These are phyloP conservation scores for Podiceps cristatus DNA, from an alignment of 2,113 vertebrate species.

Conservation along the genomic window DNA sequence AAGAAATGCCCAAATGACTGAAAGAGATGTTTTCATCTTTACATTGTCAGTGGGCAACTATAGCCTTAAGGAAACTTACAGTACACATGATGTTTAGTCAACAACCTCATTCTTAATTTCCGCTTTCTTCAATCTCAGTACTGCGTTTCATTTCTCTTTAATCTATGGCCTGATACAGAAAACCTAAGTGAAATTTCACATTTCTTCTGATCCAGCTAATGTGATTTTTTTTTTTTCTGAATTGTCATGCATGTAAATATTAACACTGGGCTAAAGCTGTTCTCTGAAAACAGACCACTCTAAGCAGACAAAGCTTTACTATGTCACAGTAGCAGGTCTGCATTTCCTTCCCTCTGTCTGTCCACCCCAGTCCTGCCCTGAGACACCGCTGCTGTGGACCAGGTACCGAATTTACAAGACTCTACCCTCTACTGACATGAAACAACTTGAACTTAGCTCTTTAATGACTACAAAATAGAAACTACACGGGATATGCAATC, in stretches of 20 bases:
- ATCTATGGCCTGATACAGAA: neutral
- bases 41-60: neutral
- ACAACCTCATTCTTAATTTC: neutral
- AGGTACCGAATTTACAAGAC: fast-evolving
- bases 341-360: neutral
- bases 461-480: neutral
- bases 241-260: neutral
- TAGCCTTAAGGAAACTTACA: neutral
- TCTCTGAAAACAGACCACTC: neutral
- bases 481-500: neutral
- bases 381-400: neutral
- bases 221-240: neutral
- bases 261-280: neutral
- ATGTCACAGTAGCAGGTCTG: fast-evolving
- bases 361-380: neutral
- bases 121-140: neutral
- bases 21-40: neutral
- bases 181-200: neutral
- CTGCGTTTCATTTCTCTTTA: neutral
- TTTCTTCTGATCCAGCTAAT: neutral
- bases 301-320: neutral
- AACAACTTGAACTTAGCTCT: neutral
- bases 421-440: neutral
- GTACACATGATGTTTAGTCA: neutral
- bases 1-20: neutral